Evolutionary conservation across 92 coral and sea anemone species (phyloP).

Genomic region (Montipora capitata): DNA sequence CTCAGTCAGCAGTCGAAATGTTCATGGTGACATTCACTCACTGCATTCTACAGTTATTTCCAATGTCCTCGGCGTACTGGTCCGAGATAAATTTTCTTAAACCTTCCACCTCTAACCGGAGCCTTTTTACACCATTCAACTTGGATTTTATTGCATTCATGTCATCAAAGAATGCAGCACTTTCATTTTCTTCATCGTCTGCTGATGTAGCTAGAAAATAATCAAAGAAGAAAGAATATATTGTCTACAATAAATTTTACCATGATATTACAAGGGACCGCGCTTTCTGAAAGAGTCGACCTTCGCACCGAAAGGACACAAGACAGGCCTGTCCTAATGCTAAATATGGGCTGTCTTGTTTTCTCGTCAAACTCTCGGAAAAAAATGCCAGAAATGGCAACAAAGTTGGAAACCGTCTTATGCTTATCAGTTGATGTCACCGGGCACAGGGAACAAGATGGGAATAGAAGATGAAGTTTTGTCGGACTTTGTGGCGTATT

Average conservation of each 20-base stretch:
- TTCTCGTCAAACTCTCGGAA: too few relatives aligned
- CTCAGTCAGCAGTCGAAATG: not conserved
- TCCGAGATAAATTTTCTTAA: slow-evolving; percentile 86
- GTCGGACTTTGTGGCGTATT: too few relatives aligned
- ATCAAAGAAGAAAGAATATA: not conserved
- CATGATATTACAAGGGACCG: not conserved
- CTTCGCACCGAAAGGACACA: too few relatives aligned
- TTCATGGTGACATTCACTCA: not conserved
- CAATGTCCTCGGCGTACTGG: slow-evolving; percentile 95
- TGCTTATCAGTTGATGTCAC: too few relatives aligned
- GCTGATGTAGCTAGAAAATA: slow-evolving; percentile 34
- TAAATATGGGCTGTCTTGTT: too few relatives aligned
- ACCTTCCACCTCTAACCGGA: slow-evolving; percentile 85
- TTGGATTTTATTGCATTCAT: slow-evolving; percentile 72
- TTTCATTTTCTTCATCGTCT: slow-evolving; percentile 47
- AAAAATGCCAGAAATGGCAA: too few relatives aligned
- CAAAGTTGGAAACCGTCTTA: too few relatives aligned
- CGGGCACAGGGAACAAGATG: too few relatives aligned
- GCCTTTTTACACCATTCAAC: slow-evolving; percentile 65
- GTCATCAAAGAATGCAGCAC: slow-evolving; percentile 57
- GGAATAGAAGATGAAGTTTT: too few relatives aligned
- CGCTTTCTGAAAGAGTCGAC: not conserved
- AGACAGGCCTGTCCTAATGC: too few relatives aligned
- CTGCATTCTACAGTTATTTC: slow-evolving; percentile 89
- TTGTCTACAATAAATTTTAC: not conserved